These are phyloP conservation scores for Naja naja DNA, from an alignment of 2,113 vertebrate species.

Conservation along the genomic window DNA sequence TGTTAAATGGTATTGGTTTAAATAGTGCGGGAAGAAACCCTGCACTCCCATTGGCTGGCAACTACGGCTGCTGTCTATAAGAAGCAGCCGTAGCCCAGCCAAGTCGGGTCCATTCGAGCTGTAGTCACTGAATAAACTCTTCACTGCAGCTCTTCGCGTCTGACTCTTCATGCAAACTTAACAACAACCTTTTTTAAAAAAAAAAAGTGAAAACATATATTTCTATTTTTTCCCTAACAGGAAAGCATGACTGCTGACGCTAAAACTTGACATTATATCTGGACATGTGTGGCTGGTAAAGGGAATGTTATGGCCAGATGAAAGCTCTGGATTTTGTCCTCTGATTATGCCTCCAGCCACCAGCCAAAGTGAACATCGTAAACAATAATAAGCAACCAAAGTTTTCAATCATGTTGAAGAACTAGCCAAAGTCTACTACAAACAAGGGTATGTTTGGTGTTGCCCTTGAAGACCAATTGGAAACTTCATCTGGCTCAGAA, in stretches of 20 bases:
- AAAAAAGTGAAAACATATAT: background rate
- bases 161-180: too few relatives aligned
- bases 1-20: too few relatives aligned
- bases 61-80: too few relatives aligned
- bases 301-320: background rate
- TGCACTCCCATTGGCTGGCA: too few relatives aligned
- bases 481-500: background rate
- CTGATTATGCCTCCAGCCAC: background rate
- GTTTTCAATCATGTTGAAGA: background rate
- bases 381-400: background rate
- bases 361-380: background rate
- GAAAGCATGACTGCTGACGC: background rate
- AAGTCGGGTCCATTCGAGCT: too few relatives aligned
- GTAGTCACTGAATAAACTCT: too few relatives aligned
- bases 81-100: too few relatives aligned
- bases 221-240: background rate
- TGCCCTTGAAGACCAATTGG: background rate
- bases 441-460: background rate
- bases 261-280: background rate
- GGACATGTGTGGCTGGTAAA: background rate
- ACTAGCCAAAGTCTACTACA: background rate
- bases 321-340: background rate
- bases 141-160: too few relatives aligned
- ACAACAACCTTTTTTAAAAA: background rate
- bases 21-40: too few relatives aligned